Conservation (phyloP, 2,113 vertebrate species). For the Paratilapia polleni region DNA sequence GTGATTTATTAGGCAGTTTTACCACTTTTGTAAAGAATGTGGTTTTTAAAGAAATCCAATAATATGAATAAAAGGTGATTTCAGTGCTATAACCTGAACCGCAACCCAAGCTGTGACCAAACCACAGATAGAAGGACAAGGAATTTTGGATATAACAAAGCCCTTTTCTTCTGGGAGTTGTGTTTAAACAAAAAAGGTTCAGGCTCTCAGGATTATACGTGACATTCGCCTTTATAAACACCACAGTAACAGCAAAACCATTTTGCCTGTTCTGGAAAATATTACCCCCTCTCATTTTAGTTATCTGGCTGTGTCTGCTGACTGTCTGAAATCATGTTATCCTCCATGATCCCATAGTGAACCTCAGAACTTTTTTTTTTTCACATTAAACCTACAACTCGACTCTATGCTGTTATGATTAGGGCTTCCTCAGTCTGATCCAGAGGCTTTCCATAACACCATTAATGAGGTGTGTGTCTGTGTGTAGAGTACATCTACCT, state of each 20-base stretch:
- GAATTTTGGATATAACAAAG: not conserved
- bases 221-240: constrained; percentile 1
- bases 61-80: not conserved
- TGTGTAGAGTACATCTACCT: constrained; percentile 45
- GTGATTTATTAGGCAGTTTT: not conserved
- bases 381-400: not conserved
- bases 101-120: not conserved
- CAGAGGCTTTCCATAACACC: constrained; percentile 61
- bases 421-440: constrained; percentile 57
- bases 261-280: constrained; percentile 20
- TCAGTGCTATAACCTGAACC: not conserved
- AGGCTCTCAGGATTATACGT: not conserved
- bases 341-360: not conserved
- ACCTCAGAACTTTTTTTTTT: not conserved
- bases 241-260: constrained; percentile 5
- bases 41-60: not conserved
- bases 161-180: not conserved
- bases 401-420: constrained; percentile 61
- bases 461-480: constrained; percentile 45
- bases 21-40: not conserved
- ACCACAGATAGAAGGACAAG: not conserved
- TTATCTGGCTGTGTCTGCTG: constrained; percentile 6
- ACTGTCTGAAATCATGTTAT: constrained; percentile 23
- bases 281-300: not conserved
- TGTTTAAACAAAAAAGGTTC: constrained; percentile 7